phyloP scores from a whole-genome alignment of 2,888 invertebrate species.

The Nymphalis polychloros region DNA sequence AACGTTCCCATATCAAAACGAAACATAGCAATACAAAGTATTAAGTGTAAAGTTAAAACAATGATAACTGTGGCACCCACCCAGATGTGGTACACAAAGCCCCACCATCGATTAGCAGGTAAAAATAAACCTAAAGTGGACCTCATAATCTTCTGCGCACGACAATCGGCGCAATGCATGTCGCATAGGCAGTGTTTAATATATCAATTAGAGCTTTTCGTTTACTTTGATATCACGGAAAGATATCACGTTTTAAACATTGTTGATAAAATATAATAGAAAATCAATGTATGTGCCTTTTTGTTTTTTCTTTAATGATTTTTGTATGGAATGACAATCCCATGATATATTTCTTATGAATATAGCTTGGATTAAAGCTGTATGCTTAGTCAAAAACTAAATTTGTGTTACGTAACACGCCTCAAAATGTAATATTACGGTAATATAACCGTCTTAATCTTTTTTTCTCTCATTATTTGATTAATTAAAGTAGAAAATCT shows the following conservation, averaged over 20 bases:
- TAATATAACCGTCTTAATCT: not conserved
- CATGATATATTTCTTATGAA: too few species aligned
- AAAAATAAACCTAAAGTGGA: not conserved
- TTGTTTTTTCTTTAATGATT: too few species aligned
- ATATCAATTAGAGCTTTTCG: constrained; percentile 16
- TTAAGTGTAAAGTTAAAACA: too few species aligned
- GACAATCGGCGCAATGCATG: constrained; percentile 14
- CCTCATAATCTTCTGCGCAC: constrained; percentile 15
- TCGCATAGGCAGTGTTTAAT: constrained; percentile 10
- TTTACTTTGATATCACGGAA: not conserved
- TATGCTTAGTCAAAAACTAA: not conserved
- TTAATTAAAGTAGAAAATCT: not conserved
- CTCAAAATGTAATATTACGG: not conserved
- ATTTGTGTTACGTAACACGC: constrained; percentile 4
- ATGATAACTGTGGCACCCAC: too few species aligned
- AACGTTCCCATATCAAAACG: too few species aligned
- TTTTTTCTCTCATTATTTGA: not conserved
- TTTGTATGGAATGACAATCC: too few species aligned
- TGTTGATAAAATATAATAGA: not conserved
- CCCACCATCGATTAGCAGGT: too few species aligned
- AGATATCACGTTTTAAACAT: not conserved
- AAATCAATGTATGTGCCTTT: not conserved
- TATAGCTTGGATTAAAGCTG: too few species aligned
- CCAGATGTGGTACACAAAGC: too few species aligned
- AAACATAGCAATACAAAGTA: too few species aligned